phyloP scores from a whole-genome alignment of 2,888 invertebrate species.

The Homarus gammarus region DNA sequence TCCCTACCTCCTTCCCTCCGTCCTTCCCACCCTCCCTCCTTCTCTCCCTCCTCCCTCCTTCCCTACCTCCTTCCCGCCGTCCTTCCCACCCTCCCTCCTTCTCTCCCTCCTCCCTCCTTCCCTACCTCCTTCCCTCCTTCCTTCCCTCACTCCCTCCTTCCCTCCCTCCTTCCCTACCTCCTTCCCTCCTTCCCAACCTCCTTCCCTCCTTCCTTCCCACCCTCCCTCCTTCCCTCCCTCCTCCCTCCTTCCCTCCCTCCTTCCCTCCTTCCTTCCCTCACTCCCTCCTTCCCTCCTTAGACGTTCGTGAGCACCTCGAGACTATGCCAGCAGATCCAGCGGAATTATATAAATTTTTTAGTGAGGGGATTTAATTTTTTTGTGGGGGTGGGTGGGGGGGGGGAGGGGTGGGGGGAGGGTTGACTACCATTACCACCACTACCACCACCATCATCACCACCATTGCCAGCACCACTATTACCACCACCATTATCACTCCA shows the following conservation, averaged over 20 bases:
- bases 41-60: background rate
- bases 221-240: background rate
- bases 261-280: background rate
- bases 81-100: background rate
- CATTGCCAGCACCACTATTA: background rate
- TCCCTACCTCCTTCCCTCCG: background rate
- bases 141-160: background rate
- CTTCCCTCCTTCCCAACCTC: slow-evolving; percentile 11
- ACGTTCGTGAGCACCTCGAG: too few species aligned
- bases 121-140: slow-evolving; percentile 1
- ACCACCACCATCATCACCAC: background rate
- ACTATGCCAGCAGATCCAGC: too few species aligned
- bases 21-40: background rate
- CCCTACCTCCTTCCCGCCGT: background rate
- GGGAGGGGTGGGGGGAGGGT: too few species aligned
- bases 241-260: background rate
- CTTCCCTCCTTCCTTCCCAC: background rate
- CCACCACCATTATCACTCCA: too few species aligned
- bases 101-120: background rate
- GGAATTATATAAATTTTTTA: too few species aligned
- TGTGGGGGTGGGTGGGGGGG: too few species aligned
- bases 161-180: background rate
- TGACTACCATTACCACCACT: background rate
- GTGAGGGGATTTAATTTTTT: slow-evolving; percentile 1
- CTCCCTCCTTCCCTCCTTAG: background rate